Base-by-base conservation (phyloP, 2,888 invertebrate genomes). In the Drosophila koepferae region DNA sequence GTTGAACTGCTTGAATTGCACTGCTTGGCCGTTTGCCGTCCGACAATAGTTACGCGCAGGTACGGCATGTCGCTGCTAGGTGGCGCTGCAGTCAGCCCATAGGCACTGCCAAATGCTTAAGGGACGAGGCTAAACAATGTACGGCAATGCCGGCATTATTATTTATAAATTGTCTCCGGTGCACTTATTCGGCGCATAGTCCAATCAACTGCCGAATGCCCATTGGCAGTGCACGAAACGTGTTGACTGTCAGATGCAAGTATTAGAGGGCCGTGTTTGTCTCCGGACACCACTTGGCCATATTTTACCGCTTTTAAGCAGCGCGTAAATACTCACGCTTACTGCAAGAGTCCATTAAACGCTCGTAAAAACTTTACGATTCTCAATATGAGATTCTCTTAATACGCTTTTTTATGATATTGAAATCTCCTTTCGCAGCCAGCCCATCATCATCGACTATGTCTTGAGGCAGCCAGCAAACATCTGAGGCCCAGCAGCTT, bases 331-430 rank as follows among this genome's bases (percentile, higher is more conserved):
- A 88, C 88, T 86, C 86, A 81, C 86, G 89, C 83, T 86, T 88
- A 90, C 86, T 86, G 90, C 90, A 91, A 91, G 91, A 91, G 85
- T 90, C 92, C 92, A 92, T 92, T 93, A 92, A 92, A 92, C 91
- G 85, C 80, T 91, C 93, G 91, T 92, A 92, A 92, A 92, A 91
- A 90, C 82, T 86, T 92, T 92, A 92, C 91, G 93, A 92, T 90
- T 89, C 89, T 83, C 81, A 81, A 90, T 85, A 92, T 91, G 91
- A 91, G 90, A 91, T 90, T 91, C 91, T 91, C 91, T 92, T 91
- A 92, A 92, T 92, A 91, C 89, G 88, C 89, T 89, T 89, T 91
- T 91, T 92, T 92, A 91, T 92, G 91, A 91, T 91, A 91, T 91
- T 91, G 92, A 91, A 91, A 92, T 92, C 86, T 91, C 86, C 82